phyloP scores from a whole-genome alignment of 2,888 invertebrate species.

The Xiphydria camelus region DNA sequence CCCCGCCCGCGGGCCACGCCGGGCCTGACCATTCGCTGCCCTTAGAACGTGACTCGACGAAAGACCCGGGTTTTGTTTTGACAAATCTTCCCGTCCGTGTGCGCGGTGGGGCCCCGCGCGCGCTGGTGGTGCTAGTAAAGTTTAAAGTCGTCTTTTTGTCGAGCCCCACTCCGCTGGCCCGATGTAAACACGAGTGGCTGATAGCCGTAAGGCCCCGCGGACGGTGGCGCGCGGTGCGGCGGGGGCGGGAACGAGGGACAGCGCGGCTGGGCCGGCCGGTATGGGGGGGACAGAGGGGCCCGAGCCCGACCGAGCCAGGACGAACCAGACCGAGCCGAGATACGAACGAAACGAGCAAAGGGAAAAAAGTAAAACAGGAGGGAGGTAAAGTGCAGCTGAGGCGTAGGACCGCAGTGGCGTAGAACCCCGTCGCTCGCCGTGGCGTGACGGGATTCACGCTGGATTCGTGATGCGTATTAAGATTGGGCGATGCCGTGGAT shows the following conservation, averaged over 20 bases:
- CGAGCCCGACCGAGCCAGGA: conserved; percentile 32
- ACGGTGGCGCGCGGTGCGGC: not conserved
- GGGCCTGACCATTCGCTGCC: conserved; percentile 14
- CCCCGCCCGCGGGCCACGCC: not conserved
- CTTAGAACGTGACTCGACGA: conserved; percentile 49
- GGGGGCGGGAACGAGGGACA: not conserved
- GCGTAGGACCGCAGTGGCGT: conserved; percentile 33
- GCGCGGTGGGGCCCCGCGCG: conserved; percentile 8
- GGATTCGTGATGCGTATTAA: no score
- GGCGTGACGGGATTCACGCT: no score
- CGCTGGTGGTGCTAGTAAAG: not conserved
- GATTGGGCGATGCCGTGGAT: no score
- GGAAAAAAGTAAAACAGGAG: conserved; percentile 44
- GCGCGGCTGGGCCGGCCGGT: conserved; percentile 1
- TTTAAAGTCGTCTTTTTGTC: conserved; percentile 12
- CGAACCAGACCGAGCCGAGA: conserved; percentile 39
- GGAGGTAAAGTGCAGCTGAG: conserved; percentile 51
- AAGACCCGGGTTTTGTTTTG: conserved; percentile 50
- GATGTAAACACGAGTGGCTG: conserved; percentile 55
- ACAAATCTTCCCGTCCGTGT: conserved; percentile 41
- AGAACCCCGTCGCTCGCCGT: no score
- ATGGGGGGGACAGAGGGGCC: conserved; percentile 11
- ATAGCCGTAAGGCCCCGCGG: conserved; percentile 43
- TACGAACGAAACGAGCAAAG: conserved; percentile 38
- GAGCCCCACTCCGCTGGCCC: conserved; percentile 21